phyloP scores from a whole-genome alignment of 2,113 vertebrate species.

The Macroglossus sobrinus region DNA sequence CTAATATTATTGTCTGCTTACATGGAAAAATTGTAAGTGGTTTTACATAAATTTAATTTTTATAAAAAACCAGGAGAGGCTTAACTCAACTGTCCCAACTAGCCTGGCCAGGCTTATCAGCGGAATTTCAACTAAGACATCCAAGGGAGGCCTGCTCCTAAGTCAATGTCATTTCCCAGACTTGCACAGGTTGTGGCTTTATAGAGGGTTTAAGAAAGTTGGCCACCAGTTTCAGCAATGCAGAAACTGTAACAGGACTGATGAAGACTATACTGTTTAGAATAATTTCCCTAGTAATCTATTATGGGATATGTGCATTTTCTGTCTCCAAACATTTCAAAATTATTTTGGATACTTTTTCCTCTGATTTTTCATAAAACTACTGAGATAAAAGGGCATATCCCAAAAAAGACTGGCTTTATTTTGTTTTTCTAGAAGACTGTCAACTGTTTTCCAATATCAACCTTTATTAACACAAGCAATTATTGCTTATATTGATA shows the following conservation, averaged over 20 bases:
- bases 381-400: neutral
- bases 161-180: neutral
- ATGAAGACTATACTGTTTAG: neutral
- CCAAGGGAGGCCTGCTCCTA: neutral
- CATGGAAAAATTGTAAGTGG: neutral
- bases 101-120: neutral
- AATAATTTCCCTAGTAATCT: neutral
- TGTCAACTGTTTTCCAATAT: neutral
- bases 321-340: slow-evolving; percentile 3
- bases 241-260: neutral
- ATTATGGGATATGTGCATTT: neutral
- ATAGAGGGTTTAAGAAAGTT: neutral
- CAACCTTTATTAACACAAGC: neutral
- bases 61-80: neutral
- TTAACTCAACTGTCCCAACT: neutral
- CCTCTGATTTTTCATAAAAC: slow-evolving; percentile 13
- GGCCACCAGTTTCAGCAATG: neutral
- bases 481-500: neutral
- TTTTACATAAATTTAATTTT: neutral
- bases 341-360: neutral
- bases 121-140: neutral
- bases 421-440: neutral
- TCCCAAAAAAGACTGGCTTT: neutral
- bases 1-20: neutral
- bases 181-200: neutral